These are phyloP conservation scores for Erebia aethiops DNA, from an alignment of 2,888 invertebrate species.

Conservation along the genomic window DNA sequence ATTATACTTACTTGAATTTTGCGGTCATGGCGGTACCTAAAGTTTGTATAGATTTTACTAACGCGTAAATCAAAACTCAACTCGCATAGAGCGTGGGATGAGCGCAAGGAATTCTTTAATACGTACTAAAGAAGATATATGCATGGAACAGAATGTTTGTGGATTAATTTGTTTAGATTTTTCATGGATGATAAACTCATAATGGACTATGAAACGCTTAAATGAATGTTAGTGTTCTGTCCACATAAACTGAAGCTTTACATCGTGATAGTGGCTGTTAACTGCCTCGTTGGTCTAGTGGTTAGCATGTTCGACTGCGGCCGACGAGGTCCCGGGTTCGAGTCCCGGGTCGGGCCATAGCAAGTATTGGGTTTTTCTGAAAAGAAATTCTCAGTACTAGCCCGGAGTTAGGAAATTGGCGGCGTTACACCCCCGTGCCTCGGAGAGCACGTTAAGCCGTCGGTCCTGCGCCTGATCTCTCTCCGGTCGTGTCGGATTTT, in stretches of 20 bases:
- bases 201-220: neutral
- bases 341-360: too few species aligned
- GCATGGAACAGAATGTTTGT: neutral
- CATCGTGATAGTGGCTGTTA: neutral
- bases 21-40: neutral
- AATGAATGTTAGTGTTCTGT: neutral
- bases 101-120: neutral
- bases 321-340: too few species aligned
- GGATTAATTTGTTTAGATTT: neutral
- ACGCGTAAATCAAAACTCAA: conserved; percentile 5
- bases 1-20: conserved; percentile 11
- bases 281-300: too few species aligned
- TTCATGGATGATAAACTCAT: neutral
- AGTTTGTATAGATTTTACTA: neutral
- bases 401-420: too few species aligned
- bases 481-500: too few species aligned
- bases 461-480: too few species aligned
- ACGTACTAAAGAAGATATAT: conserved; percentile 4
- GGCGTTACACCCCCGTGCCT: too few species aligned
- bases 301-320: too few species aligned
- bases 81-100: conserved; percentile 6
- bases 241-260: neutral
- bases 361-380: too few species aligned
- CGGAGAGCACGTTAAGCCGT: too few species aligned
- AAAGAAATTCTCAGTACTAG: too few species aligned